phyloP scores from a whole-genome alignment of 2,888 invertebrate species.

The Didymodactylos carnosus region DNA sequence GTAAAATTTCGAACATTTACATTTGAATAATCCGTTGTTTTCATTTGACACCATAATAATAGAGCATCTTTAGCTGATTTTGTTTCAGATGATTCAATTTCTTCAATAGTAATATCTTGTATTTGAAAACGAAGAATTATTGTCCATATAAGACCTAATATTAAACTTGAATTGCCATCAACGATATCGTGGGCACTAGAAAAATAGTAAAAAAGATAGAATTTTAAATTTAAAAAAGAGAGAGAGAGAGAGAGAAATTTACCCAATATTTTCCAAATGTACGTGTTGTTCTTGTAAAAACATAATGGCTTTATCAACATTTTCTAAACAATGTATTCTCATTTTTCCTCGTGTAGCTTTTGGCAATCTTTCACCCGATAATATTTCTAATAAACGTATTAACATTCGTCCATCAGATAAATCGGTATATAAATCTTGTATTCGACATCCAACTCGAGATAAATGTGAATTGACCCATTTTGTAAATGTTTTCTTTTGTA shows the following conservation, averaged over 20 bases:
- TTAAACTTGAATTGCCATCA: slow-evolving; percentile 84
- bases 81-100: slow-evolving; percentile 61
- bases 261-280: slow-evolving; percentile 67
- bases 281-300: slow-evolving; percentile 70
- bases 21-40: slow-evolving; percentile 56
- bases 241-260: neutral
- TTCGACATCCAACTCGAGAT: slow-evolving; percentile 66
- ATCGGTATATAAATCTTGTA: slow-evolving; percentile 85
- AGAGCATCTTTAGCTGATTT: slow-evolving; percentile 95
- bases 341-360: slow-evolving; percentile 84
- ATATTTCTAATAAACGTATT: slow-evolving; percentile 84
- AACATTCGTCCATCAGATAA: slow-evolving; percentile 79
- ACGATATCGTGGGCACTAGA: slow-evolving; percentile 89
- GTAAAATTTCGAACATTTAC: slow-evolving; percentile 39
- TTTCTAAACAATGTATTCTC: slow-evolving; percentile 95
- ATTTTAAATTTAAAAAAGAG: neutral
- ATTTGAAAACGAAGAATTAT: slow-evolving; percentile 97
- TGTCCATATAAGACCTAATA: slow-evolving; percentile 94
- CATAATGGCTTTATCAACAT: slow-evolving; percentile 85
- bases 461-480: slow-evolving; percentile 45
- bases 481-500: slow-evolving; percentile 98
- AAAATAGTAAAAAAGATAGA: neutral
- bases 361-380: slow-evolving; percentile 87
- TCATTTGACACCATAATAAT: slow-evolving; percentile 90
- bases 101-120: slow-evolving; percentile 71